Base-by-base conservation (phyloP, 2,797 vertebrate genomes). In the Oreochromis mossambicus region DNA sequence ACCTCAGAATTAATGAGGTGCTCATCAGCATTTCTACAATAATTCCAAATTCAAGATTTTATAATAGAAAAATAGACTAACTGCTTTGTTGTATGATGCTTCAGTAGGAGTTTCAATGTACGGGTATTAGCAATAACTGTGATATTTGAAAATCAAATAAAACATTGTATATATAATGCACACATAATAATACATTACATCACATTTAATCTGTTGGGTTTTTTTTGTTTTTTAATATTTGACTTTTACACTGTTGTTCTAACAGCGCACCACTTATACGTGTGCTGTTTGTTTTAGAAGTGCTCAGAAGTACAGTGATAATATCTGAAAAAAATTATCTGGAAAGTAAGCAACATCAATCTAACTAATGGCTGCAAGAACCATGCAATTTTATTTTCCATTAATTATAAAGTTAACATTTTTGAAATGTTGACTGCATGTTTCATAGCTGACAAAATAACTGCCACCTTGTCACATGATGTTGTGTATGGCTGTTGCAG, bases 401-500 rank as follows among this genome's bases (percentile, higher is more conserved):
- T 73, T 46, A 29, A 73, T 46, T 73, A 73, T 73, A 29, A 46
- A 11, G 41, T 73, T 46, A 73, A 46, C 4, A 46, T 2, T 46
- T 46, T 73, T 17, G 5, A 46, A 73, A 17, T 48, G 41, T 26
- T 46, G 24, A 29, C 41, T 3, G 41, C 6, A 19, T 56, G 17
- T 43, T 78, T 38, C 2, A 41, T 14, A 26, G 46, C 34, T 54
- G 48, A 14, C 32, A 63, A 26, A 76, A 52, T 76, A 46, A 70
- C 61, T 79, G 48, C 58, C 46, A 80, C 63, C 6, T 46, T 32
- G 36, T 77, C 41, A 84, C 8, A 51, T 17, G 26, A 75, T 21
- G 26, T 56, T 54, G 41, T 63, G 63, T 68, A 24, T 50, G 61
- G 43, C 78, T 86, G 29, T 82, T 70, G 34, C 48, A 70, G 50